Percentiles rank a stretch among this genome's conserved stretches.
phyloP scores from a whole-genome alignment of 2,797 vertebrate species.

The Uromys caudimaculatus region DNA sequence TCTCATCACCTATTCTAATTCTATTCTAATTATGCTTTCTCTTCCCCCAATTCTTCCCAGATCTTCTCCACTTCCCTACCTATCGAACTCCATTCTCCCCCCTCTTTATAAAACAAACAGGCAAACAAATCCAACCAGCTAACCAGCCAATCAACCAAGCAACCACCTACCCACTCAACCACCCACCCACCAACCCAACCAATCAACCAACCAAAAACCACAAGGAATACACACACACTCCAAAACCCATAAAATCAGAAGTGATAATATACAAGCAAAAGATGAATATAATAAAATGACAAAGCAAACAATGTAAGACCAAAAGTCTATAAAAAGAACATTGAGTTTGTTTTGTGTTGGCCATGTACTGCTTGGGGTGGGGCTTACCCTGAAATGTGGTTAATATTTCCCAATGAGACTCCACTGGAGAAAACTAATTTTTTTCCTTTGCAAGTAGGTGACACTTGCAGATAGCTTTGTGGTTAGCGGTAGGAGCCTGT shows the following conservation, averaged over 20 bases:
- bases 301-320: background rate
- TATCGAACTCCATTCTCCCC: background rate
- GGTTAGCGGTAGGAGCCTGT: background rate
- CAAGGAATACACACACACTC: background rate
- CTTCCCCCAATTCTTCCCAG: too few species aligned
- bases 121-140: background rate
- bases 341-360: background rate
- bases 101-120: too few species aligned
- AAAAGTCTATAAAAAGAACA: background rate
- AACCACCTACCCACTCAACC: too few species aligned
- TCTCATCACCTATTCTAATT: background rate
- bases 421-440: background rate
- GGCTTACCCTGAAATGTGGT: background rate
- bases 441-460: background rate
- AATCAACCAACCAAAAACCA: background rate
- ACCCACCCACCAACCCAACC: background rate
- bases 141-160: too few species aligned
- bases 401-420: background rate
- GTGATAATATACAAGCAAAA: background rate
- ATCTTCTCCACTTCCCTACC: too few species aligned
- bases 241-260: background rate
- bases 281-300: background rate
- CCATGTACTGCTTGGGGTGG: background rate
- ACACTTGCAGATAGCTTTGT: background rate
- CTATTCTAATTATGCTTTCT: background rate